A percentile compares a stretch with the other conserved stretches of the same genome.
These are phyloP conservation scores for Subanguina moxae DNA, from an alignment of 1,140 invertebrate genomes.

Conservation along the genomic window DNA sequence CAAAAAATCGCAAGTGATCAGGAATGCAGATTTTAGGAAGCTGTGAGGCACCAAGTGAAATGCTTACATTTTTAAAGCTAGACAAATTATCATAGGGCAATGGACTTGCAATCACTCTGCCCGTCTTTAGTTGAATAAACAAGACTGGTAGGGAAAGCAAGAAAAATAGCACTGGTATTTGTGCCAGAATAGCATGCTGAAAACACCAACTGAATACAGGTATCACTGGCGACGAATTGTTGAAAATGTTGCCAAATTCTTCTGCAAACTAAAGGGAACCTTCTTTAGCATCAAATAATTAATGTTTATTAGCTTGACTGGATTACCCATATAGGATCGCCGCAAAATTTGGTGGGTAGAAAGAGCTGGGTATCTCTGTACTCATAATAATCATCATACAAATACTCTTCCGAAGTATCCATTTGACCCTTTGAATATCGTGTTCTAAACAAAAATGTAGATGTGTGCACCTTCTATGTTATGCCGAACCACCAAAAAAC, in stretches of 20 bases:
- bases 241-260: background rate
- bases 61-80: conserved; percentile 23
- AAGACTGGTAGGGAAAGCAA: conserved; percentile 34
- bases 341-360: conserved; percentile 15
- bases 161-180: conserved; percentile 30
- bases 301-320: background rate
- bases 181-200: conserved; percentile 33
- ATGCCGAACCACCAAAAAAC: too few relatives aligned
- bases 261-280: background rate
- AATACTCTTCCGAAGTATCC: background rate
- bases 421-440: too few relatives aligned
- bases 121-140: conserved; percentile 22
- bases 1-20: too few relatives aligned
- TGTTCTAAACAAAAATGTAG: too few relatives aligned
- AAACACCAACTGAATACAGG: conserved; percentile 28
- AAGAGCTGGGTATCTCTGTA: background rate
- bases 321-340: conserved; percentile 22
- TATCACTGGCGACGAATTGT: background rate
- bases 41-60: too few relatives aligned
- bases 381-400: conserved; percentile 22
- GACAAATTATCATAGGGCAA: conserved; percentile 34
- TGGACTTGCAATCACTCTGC: background rate
- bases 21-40: too few relatives aligned
- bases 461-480: too few relatives aligned
- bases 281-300: background rate